These are phyloP conservation scores for Listronotus bonariensis DNA, from an alignment of 1,140 invertebrate genomes.

Conservation along the genomic window DNA sequence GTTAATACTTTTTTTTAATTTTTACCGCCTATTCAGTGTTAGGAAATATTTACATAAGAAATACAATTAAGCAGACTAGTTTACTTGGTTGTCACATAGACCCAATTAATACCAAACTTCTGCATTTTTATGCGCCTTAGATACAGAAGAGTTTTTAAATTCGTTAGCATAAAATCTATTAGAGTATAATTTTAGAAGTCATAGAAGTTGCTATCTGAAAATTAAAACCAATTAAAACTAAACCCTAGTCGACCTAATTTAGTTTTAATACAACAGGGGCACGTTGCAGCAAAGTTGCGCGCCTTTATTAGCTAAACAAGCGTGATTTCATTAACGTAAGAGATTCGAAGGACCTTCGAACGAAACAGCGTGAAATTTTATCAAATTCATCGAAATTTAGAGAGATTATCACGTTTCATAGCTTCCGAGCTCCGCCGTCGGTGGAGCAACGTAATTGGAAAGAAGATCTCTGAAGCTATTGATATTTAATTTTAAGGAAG, in stretches of 20 bases:
- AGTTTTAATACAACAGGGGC: slow-evolving; percentile 14
- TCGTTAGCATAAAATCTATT: too few relatives aligned
- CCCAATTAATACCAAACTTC: too few relatives aligned
- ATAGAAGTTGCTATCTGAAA: too few relatives aligned
- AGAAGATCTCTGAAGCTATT: slow-evolving; percentile 16
- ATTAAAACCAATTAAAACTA: too few relatives aligned
- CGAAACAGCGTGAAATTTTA: slow-evolving; percentile 29
- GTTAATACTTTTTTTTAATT: too few relatives aligned
- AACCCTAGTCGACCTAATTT: slow-evolving; percentile 9
- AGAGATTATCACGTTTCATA: slow-evolving; percentile 27
- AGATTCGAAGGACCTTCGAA: slow-evolving; percentile 20
- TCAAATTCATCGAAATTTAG: slow-evolving; percentile 28
- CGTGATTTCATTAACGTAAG: slow-evolving; percentile 27
- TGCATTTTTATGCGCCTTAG: too few relatives aligned
- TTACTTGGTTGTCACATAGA: too few relatives aligned
- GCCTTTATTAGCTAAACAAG: slow-evolving; percentile 29
- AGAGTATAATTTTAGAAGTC: too few relatives aligned
- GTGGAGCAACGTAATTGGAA: slow-evolving; percentile 21
- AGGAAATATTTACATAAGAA: too few relatives aligned
- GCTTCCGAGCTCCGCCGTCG: slow-evolving; percentile 3
- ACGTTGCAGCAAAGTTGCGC: slow-evolving; percentile 23
- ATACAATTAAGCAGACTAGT: too few relatives aligned
- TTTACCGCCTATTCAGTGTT: too few relatives aligned
- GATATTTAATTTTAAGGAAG: slow-evolving; percentile 17
- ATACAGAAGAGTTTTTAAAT: too few relatives aligned